Evolutionary conservation across 2,888 invertebrate genomes (phyloP).

Genomic region (Allacma fusca): DNA sequence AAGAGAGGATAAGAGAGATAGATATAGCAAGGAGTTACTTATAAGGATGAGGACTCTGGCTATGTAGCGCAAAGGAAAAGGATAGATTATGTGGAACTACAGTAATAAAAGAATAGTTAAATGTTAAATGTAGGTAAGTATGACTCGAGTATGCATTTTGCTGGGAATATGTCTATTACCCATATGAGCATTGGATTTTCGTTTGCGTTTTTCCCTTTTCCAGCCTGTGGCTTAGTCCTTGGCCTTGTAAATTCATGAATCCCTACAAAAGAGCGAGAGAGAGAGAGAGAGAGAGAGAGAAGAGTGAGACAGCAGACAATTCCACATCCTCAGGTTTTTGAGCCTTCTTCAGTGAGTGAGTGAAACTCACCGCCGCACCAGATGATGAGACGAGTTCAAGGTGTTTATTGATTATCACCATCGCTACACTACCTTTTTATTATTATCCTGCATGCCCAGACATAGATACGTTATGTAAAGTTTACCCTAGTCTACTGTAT

Average conservation of each 20-base stretch:
- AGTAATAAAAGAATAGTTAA: conserved; percentile 36
- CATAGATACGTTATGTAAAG: conserved; percentile 1
- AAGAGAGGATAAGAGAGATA: no score
- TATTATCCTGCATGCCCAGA: conserved; percentile 25
- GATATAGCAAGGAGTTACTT: neutral
- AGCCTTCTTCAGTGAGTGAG: conserved; percentile 36
- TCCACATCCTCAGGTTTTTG: conserved; percentile 27
- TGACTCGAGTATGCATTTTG: conserved; percentile 25
- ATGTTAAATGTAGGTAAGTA: conserved; percentile 37
- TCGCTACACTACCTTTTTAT: conserved; percentile 30
- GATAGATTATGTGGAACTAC: conserved; percentile 19
- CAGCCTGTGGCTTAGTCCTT: conserved; percentile 50
- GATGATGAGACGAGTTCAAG: conserved; percentile 45
- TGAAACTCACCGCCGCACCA: conserved; percentile 41
- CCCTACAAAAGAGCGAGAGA: conserved; percentile 29
- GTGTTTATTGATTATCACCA: conserved; percentile 48
- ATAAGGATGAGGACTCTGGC: neutral
- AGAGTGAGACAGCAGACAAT: neutral
- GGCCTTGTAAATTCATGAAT: conserved; percentile 45
- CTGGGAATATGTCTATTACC: conserved; percentile 33
- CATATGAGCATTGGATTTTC: conserved; percentile 38
- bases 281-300: conserved; percentile 16
- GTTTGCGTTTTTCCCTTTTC: conserved; percentile 41
- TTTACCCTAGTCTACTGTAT: neutral
- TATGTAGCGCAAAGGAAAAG: neutral